Evolutionary conservation across 2,797 vertebrate genomes (phyloP).

Genomic region (Myotis myotis): DNA sequence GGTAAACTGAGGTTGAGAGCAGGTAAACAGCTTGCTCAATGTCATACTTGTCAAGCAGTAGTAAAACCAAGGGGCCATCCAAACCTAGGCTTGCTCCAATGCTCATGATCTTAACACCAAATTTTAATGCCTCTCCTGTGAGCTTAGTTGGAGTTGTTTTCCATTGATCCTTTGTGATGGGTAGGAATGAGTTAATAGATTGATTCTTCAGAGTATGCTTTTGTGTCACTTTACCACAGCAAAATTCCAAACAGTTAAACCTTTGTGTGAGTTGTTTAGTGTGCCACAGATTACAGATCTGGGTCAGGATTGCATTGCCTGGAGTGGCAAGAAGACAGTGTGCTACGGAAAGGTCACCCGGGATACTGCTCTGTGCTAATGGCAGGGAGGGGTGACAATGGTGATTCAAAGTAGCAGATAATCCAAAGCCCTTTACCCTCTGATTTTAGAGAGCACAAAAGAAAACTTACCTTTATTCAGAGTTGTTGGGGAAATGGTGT

Average conservation of each 20-base stretch:
- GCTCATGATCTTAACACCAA: neutral
- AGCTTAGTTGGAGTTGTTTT: neutral
- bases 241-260: neutral
- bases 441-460: neutral
- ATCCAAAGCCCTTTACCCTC: neutral
- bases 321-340: neutral
- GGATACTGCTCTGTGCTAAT: neutral
- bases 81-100: neutral
- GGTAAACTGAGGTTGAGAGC: neutral
- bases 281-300: neutral
- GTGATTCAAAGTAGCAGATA: neutral
- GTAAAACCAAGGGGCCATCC: neutral
- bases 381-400: rapidly evolving
- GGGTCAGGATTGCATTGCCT: neutral
- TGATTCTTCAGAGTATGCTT: neutral
- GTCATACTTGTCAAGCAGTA: neutral
- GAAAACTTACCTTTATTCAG: neutral
- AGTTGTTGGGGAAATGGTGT: neutral
- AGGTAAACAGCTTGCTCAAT: neutral
- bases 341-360: neutral
- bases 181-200: neutral
- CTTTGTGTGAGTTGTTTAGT: neutral
- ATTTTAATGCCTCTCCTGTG: neutral
- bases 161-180: neutral
- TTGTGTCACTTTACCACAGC: neutral